phyloP scores from a whole-genome alignment of 1,140 invertebrate species.

The Drosophila jambulina region DNA sequence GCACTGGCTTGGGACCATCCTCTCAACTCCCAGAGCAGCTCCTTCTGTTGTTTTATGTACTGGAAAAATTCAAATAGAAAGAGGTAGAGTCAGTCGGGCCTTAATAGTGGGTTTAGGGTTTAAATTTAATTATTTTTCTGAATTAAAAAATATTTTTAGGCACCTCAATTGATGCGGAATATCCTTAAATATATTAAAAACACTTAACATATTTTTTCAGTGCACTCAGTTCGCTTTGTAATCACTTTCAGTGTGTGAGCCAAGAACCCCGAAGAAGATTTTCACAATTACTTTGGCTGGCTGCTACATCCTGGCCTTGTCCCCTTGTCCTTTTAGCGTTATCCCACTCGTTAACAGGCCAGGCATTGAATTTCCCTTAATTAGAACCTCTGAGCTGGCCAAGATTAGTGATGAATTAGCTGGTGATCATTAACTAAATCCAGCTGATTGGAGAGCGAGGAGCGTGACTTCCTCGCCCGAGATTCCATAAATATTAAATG shows the following conservation, averaged over 20 bases:
- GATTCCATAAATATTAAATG: conserved; percentile 47
- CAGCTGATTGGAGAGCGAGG: conserved; percentile 1
- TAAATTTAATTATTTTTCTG: no score
- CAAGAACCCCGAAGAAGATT: conserved; percentile 23
- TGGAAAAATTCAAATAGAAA: conserved; percentile 5
- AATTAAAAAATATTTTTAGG: neutral
- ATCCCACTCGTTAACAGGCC: conserved; percentile 60
- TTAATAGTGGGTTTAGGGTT: neutral
- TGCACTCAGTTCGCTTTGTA: conserved; percentile 55
- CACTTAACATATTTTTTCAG: neutral
- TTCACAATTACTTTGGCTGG: conserved; percentile 41
- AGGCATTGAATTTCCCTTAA: conserved; percentile 68
- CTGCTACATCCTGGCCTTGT: conserved; percentile 12
- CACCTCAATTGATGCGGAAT: rapidly evolving
- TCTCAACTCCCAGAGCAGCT: conserved; percentile 17
- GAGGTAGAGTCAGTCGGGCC: neutral
- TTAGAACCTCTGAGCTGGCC: conserved; percentile 33
- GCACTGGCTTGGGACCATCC: conserved; percentile 1
- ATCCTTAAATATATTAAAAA: neutral
- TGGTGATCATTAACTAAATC: conserved; percentile 39
- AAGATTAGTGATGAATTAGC: conserved; percentile 34
- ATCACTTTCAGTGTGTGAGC: conserved; percentile 64
- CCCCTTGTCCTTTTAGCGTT: conserved; percentile 56
- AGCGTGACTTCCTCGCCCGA: neutral
- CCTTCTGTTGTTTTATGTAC: conserved; percentile 37